These are phyloP conservation scores for Drosophila malerkotliana DNA, from an alignment of 1,140 invertebrate genomes.

Conservation along the genomic window DNA sequence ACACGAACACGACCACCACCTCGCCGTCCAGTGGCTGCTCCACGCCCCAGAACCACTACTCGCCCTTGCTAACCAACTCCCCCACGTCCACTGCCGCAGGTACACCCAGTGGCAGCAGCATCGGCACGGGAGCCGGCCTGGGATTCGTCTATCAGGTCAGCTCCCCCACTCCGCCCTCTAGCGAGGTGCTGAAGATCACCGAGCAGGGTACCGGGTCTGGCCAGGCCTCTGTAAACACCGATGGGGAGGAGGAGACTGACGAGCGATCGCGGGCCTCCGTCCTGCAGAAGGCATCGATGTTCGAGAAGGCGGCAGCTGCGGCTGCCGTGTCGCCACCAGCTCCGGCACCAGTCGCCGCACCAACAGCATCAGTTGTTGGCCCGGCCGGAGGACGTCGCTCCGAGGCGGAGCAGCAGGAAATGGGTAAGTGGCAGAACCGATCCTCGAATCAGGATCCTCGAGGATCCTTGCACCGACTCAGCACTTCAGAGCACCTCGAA, in stretches of 20 bases:
- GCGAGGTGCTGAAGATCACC: conserved; percentile 75
- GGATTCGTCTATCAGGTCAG: conserved; percentile 76
- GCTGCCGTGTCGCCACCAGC: conserved; percentile 48
- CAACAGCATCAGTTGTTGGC: conserved; percentile 14
- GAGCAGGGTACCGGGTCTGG: conserved; percentile 32
- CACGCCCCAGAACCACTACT: conserved; percentile 82
- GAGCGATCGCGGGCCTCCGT: conserved; percentile 80
- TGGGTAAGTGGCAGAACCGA: conserved; percentile 65
- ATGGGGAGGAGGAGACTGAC: conserved; percentile 56
- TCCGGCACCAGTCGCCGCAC: conserved; percentile 18
- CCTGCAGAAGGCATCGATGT: conserved; percentile 83
- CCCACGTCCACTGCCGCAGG: conserved; percentile 81
- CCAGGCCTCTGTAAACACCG: conserved; percentile 11
- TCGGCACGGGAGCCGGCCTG: conserved; percentile 57
- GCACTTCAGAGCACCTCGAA: conserved; percentile 32
- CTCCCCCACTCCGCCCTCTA: conserved; percentile 71
- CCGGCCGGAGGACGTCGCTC: conserved; percentile 26
- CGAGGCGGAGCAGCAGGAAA: conserved; percentile 71
- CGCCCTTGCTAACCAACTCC: conserved; percentile 81
- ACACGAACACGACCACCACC: conserved; percentile 69
- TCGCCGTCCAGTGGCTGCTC: conserved; percentile 79
- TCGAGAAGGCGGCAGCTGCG: conserved; percentile 80
- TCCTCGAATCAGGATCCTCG: neutral
- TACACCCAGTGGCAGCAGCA: conserved; percentile 76
- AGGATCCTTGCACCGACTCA: conserved; percentile 13